Evolutionary conservation across 2,797 vertebrate species (phyloP), one percentile per base, ranked within the genome.

Genomic region (Eidolon dupreanum): DNA sequence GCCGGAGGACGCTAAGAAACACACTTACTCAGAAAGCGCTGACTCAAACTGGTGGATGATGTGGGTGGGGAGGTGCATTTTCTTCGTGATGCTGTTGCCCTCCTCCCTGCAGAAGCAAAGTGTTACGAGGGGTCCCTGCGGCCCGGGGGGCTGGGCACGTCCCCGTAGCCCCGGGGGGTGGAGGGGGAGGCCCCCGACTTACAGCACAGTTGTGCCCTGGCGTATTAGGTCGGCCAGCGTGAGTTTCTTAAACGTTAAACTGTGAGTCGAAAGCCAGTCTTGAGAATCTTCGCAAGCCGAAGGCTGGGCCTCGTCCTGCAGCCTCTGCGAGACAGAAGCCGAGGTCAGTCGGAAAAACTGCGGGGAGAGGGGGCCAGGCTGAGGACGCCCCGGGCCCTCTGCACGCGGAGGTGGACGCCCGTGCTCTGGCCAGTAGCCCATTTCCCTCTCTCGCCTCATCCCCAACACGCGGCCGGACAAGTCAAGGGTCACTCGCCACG

Each of bases 11-110:
- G 0, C 0, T 3, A 65, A 61, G 22, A 68, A 53, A 49, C 46
- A 16, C 90, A 98, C 99, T 98, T 98, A 99, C 98, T 98, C 97
- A 88, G 97, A 98, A 92, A 99, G 97, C 83, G 97, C 98, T 73
- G 97, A 97, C 94, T 99, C 98, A 93, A 99, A 99, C 38, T 97
- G 78, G 0, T 1, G 31, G 96, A 99, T 6, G 22, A 83, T 55
- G 68, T 98, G 95, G 36, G 97, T 84, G 59, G 97, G 96, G 68
- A 99, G 97, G 75, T 97, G 95, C 31, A 97, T 77, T 88, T 97
- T 98, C 95, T 97, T 97, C 26, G 77, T 59, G 2, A 53, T 59
- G 28, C 2, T n/a, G 1, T 75, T 84, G 51, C 65, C 65, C 36
- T 97, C 74, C 46, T 94, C 97, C 96, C 99, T 98, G 87, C 79